Conservation (phyloP, 2,888 invertebrate genomes). For the Dorcus parallelipipedus region DNA sequence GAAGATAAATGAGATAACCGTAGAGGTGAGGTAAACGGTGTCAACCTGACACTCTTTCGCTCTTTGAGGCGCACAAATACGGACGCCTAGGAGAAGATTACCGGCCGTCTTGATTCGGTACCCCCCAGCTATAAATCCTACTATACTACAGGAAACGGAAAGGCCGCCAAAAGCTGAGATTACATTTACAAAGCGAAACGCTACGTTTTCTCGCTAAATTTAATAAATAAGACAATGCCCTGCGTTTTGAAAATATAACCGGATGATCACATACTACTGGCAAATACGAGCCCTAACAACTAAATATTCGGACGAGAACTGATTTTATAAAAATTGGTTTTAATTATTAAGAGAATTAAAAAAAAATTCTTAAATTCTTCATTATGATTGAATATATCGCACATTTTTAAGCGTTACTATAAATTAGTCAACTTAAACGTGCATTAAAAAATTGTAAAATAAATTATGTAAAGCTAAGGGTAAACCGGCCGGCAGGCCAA, state of each 20-base stretch:
- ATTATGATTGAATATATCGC: too few relatives aligned
- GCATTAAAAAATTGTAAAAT: slow-evolving; percentile 7
- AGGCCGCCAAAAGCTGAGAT: slow-evolving; percentile 27
- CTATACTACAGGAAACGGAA: slow-evolving; percentile 29
- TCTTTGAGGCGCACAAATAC: slow-evolving; percentile 20
- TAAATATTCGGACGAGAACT: too few relatives aligned
- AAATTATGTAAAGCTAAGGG: slow-evolving; percentile 22
- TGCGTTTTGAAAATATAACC: too few relatives aligned
- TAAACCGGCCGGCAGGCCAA: slow-evolving; percentile 11
- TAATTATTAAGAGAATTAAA: too few relatives aligned
- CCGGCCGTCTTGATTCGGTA: slow-evolving; percentile 26
- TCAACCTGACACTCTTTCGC: slow-evolving; percentile 1
- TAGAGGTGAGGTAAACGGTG: slow-evolving; percentile 15
- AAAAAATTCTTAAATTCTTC: too few relatives aligned
- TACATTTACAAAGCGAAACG: slow-evolving; percentile 30
- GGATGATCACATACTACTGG: too few relatives aligned
- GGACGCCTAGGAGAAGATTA: slow-evolving; percentile 21
- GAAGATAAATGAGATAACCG: slow-evolving; percentile 19
- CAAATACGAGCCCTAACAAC: too few relatives aligned
- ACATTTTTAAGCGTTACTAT: too few relatives aligned
- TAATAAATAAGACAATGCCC: too few relatives aligned
- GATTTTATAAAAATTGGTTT: too few relatives aligned
- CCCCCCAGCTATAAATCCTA: slow-evolving; percentile 26
- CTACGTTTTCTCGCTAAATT: slow-evolving; percentile 21
- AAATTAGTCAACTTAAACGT: too few relatives aligned